Percentiles rank a stretch among this genome's conserved stretches.
phyloP scores from a whole-genome alignment of 2,888 invertebrate species.

The Rhorus exstirpatorius region DNA sequence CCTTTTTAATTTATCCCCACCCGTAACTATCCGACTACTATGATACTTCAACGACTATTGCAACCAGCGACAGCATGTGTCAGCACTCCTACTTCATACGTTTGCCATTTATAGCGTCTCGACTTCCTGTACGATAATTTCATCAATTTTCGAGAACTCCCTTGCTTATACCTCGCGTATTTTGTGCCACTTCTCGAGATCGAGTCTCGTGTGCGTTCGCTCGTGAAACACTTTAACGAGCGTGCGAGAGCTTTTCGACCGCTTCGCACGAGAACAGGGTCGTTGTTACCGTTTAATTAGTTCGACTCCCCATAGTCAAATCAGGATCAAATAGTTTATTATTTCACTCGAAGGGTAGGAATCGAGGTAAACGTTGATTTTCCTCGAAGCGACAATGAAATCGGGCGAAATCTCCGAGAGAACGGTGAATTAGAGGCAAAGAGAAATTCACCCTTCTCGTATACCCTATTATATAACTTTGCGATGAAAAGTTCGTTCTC shows the following conservation, averaged over 20 bases:
- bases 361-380: constrained; percentile 49
- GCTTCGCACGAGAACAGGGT: constrained; percentile 47
- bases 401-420: constrained; percentile 18
- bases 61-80: neutral
- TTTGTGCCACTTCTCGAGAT: constrained; percentile 62
- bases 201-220: constrained; percentile 23
- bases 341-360: constrained; percentile 55
- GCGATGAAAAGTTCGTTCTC: constrained; percentile 46
- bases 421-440: neutral
- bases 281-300: constrained; percentile 78
- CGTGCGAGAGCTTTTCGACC: constrained; percentile 38
- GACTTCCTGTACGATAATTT: constrained; percentile 36
- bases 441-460: constrained; percentile 26
- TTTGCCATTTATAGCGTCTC: constrained; percentile 51
- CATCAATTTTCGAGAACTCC: neutral
- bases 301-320: constrained; percentile 51
- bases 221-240: constrained; percentile 37
- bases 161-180: constrained; percentile 25
- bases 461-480: neutral
- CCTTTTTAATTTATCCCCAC: too few relatives aligned
- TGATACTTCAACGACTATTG: too few relatives aligned
- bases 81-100: neutral
- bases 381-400: constrained; percentile 29
- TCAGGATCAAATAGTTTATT: constrained; percentile 65
- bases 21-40: too few relatives aligned